Evolutionary conservation across 2,888 invertebrate genomes (phyloP), one percentile per base, ranked within the genome.

Genomic region (Auanema freiburgensis): DNA sequence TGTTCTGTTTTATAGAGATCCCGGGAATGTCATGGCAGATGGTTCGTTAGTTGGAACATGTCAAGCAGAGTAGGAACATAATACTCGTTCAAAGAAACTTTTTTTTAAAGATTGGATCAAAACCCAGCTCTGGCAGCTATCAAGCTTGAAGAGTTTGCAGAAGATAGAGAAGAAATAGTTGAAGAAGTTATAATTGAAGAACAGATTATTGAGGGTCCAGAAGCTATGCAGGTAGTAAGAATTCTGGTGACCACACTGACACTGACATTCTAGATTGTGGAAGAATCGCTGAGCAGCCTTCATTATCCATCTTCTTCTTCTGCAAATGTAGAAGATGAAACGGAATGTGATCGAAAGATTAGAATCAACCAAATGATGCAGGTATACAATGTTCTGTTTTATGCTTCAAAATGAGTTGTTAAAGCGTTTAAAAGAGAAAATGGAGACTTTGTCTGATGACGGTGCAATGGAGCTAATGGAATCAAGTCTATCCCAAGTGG

Each of bases 401-500:
- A 33, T 33, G 33, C 8, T 33, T 33, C 8, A 3, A 8, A 33
- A 33, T 33, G 33, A 33, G 8, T 3, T 23, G 6, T 42, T 60
- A 10, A 52, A 60, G 60, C 23, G 46, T 14, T 46, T 60, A 8
- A 41, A 60, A 18, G 21, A 25, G 8, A 43, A 46, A 14, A 53
- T 53, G 18, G 16, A 42, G 1, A 14, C 14, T 4, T 8, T 60
- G 10, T 50, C 54, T 24, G 54, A 23, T 25, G 53, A 54, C n/a
- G 33, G 46, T 43, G 23, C 18, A 10, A 23, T 54, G 23, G 44
- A 60, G 33, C 24, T 60, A 16, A 14, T 60, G 21, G 60, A 60
- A 33, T 33, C 44, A 23, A 53, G 44, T 44, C 42, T 59, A 11
- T 60, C 60, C 12, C 60, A 60, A 42, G 54, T 60, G 8, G 55